Evolutionary conservation across 2,797 vertebrate genomes (phyloP), one percentile per base, ranked within the genome.

Genomic region (Scyliorhinus canicula): DNA sequence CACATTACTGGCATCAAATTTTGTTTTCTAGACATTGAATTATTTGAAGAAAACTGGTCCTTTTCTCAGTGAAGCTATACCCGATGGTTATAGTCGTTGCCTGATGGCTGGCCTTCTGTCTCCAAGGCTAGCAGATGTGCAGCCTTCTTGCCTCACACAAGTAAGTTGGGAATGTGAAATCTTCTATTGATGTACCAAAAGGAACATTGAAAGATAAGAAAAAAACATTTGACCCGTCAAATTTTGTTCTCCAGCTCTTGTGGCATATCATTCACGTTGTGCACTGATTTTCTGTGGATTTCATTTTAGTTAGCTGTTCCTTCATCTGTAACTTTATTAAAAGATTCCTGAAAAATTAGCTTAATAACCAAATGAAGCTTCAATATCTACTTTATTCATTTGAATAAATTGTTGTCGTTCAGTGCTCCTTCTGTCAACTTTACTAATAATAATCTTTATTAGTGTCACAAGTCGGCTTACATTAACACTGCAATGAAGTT

Each of bases 91-190:
- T 96, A 98, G 98, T 19, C 98, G 98, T 95, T 99, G 99, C 97
- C 98, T 99, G 96, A 96, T 98, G 96, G 99, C 99, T 55, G 99
- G 99, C n/a, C 97, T 99, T 9, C 97, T 99, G 4, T 98, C 98
- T 95, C 98, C 98, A 95, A 98, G 98, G 95, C 97, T 98, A 95
- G 95, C 96, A 86, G 98, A 99, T 95, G 96, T 98, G 60, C 99
- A 98, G 95, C 97, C 98, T 96, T 98, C 97, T 95, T 98, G 95
- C 95, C 96, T 98, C 96, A 97, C 97, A 96, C 97, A 98, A 96
- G 98, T 98, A 95, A 96, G 96, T 95, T 93, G 47, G 85, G 31
- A 85, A 26, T 24, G 3, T 63, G 28, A 24, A 63, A 40, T 63
- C 2, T 88, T 60, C 55, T 60, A 47, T 24, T 82, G 52, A 52